These are phyloP conservation scores for Drosophila trapezifrons DNA, from an alignment of 1,140 invertebrate species.

Conservation along the genomic window DNA sequence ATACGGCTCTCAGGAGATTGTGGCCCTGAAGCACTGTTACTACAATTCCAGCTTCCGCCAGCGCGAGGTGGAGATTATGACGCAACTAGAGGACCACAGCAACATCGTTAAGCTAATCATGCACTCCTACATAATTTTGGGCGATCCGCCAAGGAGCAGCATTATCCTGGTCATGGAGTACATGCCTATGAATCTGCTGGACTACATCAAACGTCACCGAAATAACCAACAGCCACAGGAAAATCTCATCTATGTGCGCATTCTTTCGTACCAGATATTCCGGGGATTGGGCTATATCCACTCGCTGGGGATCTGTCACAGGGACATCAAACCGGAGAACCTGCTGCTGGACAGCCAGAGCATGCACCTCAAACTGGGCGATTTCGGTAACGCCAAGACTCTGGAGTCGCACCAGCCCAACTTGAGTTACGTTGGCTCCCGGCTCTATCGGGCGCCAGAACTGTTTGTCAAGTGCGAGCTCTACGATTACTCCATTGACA, in stretches of 20 bases:
- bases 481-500: constrained; percentile 97
- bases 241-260: constrained; percentile 26
- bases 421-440: constrained; percentile 99
- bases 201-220: constrained; percentile 12
- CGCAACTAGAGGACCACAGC: constrained; percentile 25
- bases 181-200: constrained; percentile 53
- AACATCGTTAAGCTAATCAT: constrained; percentile 44
- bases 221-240: background rate
- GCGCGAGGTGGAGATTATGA: constrained; percentile 36
- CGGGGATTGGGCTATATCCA: constrained; percentile 99
- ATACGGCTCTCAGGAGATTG: background rate
- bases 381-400: constrained; percentile 99
- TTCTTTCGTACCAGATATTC: constrained; percentile 96
- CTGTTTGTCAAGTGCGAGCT: constrained; percentile 99
- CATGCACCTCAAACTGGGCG: constrained; percentile 98
- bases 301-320: constrained; percentile 98
- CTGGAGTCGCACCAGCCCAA: constrained; percentile 97
- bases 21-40: constrained; percentile 53
- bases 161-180: constrained; percentile 49
- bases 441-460: constrained; percentile 99
- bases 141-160: background rate
- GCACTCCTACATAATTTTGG: constrained; percentile 24
- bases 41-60: constrained; percentile 2
- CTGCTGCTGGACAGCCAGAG: constrained; percentile 97
- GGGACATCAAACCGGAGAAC: constrained; percentile 99